A percentile compares a stretch with the other conserved stretches of the same genome.
Conservation (phyloP, 1,140 invertebrate species). For the Macrobrachium rosenbergii region DNA sequence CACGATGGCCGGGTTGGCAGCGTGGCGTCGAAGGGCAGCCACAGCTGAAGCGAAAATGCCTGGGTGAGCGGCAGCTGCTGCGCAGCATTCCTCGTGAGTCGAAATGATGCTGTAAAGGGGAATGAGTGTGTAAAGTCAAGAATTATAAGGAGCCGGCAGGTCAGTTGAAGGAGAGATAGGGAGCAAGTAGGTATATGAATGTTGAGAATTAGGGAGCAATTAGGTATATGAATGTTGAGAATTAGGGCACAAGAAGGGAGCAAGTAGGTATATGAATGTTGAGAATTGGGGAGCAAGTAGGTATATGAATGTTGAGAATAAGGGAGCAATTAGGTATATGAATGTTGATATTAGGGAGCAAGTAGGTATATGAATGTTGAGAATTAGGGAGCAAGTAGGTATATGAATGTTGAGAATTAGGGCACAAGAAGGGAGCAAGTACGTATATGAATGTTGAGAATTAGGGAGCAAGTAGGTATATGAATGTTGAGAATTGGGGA, state of each 20-base stretch:
- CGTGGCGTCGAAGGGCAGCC: conserved; percentile 75
- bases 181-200: not conserved
- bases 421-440: no score
- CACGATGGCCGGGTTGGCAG: conserved; percentile 77
- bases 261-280: no score
- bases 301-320: no score
- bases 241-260: no score
- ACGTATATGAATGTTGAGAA: no score
- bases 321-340: not conserved
- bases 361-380: not conserved
- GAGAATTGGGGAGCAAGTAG: no score
- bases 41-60: conserved; percentile 74
- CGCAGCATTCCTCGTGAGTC: conserved; percentile 80
- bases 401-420: not conserved
- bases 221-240: not conserved
- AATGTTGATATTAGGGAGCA: not conserved
- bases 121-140: conserved; percentile 29
- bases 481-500: not conserved
- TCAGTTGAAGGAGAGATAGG: not conserved
- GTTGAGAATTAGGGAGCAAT: not conserved
- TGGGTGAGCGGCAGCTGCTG: conserved; percentile 74
- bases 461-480: no score
- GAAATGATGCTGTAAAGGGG: conserved; percentile 80
- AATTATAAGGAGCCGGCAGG: not conserved
- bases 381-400: no score